A percentile compares a stretch with the other conserved stretches of the same genome.
Evolutionary conservation across 2,888 invertebrate genomes (phyloP).

Genomic region (Carabus problematicus): DNA sequence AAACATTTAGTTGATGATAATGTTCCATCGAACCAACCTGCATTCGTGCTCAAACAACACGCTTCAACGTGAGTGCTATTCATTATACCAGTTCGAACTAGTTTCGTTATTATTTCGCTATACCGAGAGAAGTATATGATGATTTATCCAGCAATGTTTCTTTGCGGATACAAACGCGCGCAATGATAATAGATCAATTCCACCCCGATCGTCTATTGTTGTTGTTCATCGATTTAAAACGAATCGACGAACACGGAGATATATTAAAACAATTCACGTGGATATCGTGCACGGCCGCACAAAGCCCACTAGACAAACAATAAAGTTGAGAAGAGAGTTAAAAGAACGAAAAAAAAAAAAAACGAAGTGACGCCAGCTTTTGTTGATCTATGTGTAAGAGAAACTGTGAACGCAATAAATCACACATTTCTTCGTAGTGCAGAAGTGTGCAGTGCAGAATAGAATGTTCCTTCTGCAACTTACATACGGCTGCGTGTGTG

Average conservation of each 20-base stretch:
- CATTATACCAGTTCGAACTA: neutral
- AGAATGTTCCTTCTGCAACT: neutral
- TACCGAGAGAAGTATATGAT: too few relatives aligned
- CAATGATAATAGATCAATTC: too few relatives aligned
- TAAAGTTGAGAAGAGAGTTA: slow-evolving; percentile 28
- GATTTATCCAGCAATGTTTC: too few relatives aligned
- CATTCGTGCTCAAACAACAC: too few relatives aligned
- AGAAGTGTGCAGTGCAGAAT: neutral
- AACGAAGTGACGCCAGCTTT: slow-evolving; percentile 14
- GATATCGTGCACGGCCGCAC: slow-evolving; percentile 28
- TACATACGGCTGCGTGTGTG: neutral
- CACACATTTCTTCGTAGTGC: slow-evolving; percentile 1
- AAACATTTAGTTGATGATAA: slow-evolving; percentile 20
- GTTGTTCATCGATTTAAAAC: slow-evolving; percentile 11
- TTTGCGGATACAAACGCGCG: too few relatives aligned
- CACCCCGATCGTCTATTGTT: too few relatives aligned
- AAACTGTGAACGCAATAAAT: slow-evolving; percentile 38
- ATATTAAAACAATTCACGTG: slow-evolving; percentile 37
- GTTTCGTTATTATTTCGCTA: too few relatives aligned
- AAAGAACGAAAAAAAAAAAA: slow-evolving; percentile 18
- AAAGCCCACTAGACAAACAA: slow-evolving; percentile 38
- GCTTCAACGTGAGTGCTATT: too few relatives aligned
- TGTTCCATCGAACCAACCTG: neutral
- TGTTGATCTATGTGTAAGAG: slow-evolving; percentile 35
- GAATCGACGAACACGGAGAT: slow-evolving; percentile 12